phyloP scores from a whole-genome alignment of 2,113 vertebrate species.

The Etheostoma spectabile region DNA sequence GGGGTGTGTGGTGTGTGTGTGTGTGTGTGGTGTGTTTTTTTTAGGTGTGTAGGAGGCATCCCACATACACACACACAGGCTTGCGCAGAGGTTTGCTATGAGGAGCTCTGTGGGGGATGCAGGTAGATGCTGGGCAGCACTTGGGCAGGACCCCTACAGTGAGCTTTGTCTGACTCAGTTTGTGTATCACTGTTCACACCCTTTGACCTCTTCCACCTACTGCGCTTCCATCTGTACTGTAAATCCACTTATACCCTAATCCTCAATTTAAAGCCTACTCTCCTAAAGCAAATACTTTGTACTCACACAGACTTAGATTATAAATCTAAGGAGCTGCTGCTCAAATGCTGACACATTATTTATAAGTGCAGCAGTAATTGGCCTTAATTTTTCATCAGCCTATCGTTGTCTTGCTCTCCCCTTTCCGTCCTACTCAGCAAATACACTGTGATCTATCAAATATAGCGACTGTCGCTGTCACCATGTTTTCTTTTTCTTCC shows the following conservation, averaged over 20 bases:
- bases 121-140: slow-evolving; percentile 80
- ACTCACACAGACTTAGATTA: not conserved
- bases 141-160: slow-evolving; percentile 76
- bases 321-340: slow-evolving; percentile 27
- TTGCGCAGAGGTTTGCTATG: slow-evolving; percentile 61
- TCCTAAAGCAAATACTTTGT: slow-evolving; percentile 21
- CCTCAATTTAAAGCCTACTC: slow-evolving; percentile 15
- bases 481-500: slow-evolving; percentile 23
- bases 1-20: slow-evolving; percentile 23
- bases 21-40: slow-evolving; percentile 1
- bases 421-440: slow-evolving; percentile 40
- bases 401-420: slow-evolving; percentile 15
- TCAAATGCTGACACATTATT: slow-evolving; percentile 43
- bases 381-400: slow-evolving; percentile 47
- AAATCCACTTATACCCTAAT: slow-evolving; percentile 21
- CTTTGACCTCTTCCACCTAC: slow-evolving; percentile 61
- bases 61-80: slow-evolving; percentile 39
- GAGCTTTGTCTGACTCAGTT: slow-evolving; percentile 81
- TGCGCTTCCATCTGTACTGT: slow-evolving; percentile 40
- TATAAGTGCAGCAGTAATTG: slow-evolving; percentile 47
- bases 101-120: slow-evolving; percentile 76
- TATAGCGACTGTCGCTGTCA: slow-evolving; percentile 32
- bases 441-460: slow-evolving; percentile 44
- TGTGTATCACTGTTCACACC: slow-evolving; percentile 70
- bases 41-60: slow-evolving; percentile 68